Base-by-base conservation (phyloP, 2,113 vertebrate genomes). In the Reinhardtius hippoglossoides region DNA sequence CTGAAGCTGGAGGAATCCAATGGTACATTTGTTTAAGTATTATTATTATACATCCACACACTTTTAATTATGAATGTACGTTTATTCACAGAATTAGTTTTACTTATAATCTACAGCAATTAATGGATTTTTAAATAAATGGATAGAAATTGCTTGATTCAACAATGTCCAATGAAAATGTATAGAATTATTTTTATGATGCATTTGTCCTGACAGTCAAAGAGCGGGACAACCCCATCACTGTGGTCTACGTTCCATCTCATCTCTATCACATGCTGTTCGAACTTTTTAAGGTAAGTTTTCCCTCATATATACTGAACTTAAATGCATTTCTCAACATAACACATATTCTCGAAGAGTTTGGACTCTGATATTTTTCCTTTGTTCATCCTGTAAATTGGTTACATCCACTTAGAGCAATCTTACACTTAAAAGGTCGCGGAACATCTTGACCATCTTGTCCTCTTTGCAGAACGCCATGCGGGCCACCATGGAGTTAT, bases 241-340 rank as follows among this genome's bases (percentile, higher is more conserved):
- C 95, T 60, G 94, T 99, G 93, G 97, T 98, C 40, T 99, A 99
- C 50, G 98, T 99, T 63, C 98, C 98, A 27, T 99, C 98, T 20
- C 98, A 99, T 92, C 94, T 99, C 81, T 99, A 98, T 91, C 97
- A 99, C 89, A 99, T 99, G 98, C 95, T 98, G 87, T 99, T 99
- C 89, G 98, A 99, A 91, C 96, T 99, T 84, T 98, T 98, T 90
- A 99, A 99, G 97, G 98, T 99, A 92, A 48, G 74, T 12, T 35
- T 44, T 26, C 3, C 5, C 9, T 57, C 9, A 10, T 9, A 20
- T 44, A 3, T 16, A 27, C 21, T 71, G 20, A 58, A 60, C 13
- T 3, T 2, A 15, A 9, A 52, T 16, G 6, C 31, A 24, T 24
- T 24, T 24, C 24, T 2, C 24, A 24, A 24, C 24, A 24, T 1